These are phyloP conservation scores for fruit fly (Drosophila melanogaster) DNA, from an alignment of 1,140 invertebrate species.

Conservation along the genomic window Release_6_plus_ISO1_MT NT_033779.5:6706001-6706500, in stretches of 20 bases:
- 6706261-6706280: slow-evolving; percentile 69
- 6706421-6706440: slow-evolving; percentile 36
- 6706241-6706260: slow-evolving; percentile 46
- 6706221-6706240: slow-evolving; percentile 64
- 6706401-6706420: slow-evolving; percentile 28
- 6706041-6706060: slow-evolving; percentile 1
- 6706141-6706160: neutral
- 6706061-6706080: slow-evolving; percentile 1
- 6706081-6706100: neutral
- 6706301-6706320: slow-evolving; percentile 25
- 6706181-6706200: slow-evolving; percentile 26
- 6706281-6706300: slow-evolving; percentile 29
- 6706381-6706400: slow-evolving; percentile 29
- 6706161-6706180: slow-evolving; percentile 27
- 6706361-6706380: slow-evolving; percentile 38
- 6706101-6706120: neutral
- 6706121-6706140: neutral
- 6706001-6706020: slow-evolving; percentile 71
- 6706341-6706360: slow-evolving; percentile 39
- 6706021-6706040: slow-evolving; percentile 50
- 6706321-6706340: slow-evolving; percentile 42
- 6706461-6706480: slow-evolving; percentile 68
- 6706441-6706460: slow-evolving; percentile 63
- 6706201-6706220: slow-evolving; percentile 51
- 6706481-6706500: slow-evolving; percentile 65